Percentiles rank a stretch among this genome's conserved stretches.
phyloP scores from a whole-genome alignment of 1,140 invertebrate genomes.

The Drosophila navojoa region DNA sequence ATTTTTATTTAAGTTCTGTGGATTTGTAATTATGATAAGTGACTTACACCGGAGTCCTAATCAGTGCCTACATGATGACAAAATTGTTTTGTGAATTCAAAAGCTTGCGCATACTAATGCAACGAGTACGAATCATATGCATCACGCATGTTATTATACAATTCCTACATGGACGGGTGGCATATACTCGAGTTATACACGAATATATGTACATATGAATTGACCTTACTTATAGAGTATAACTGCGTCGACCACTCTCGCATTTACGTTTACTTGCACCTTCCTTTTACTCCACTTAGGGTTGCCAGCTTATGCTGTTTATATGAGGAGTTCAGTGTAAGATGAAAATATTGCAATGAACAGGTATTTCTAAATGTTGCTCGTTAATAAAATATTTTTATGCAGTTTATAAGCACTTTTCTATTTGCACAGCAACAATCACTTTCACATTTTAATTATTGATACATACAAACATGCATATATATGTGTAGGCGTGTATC shows the following conservation, averaged over 20 bases:
- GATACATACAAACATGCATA: slow-evolving; percentile 31
- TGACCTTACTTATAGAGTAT: slow-evolving; percentile 6
- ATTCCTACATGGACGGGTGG: not conserved
- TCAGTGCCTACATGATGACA: slow-evolving; percentile 1
- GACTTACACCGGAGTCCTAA: not conserved
- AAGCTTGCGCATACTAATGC: not conserved
- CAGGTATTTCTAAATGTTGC: not conserved
- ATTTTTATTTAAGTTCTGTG: not conserved
- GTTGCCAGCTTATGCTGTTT: slow-evolving; percentile 24
- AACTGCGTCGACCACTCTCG: slow-evolving; percentile 6
- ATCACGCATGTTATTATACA: not conserved
- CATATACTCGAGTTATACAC: too few species aligned
- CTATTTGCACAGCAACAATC: slow-evolving; percentile 64
- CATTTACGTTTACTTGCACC: slow-evolving; percentile 29
- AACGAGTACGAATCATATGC: not conserved
- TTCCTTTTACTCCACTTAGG: slow-evolving; percentile 19
- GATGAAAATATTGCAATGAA: not conserved
- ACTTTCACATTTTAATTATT: slow-evolving; percentile 69
- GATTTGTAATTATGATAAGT: not conserved
- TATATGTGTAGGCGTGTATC: slow-evolving; percentile 15
- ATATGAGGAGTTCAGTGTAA: not conserved
- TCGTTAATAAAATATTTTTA: slow-evolving; percentile 9
- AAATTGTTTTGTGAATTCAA: not conserved
- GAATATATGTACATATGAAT: too few species aligned
- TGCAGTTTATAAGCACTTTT: slow-evolving; percentile 27